These are phyloP conservation scores for Harpegnathos saltator DNA, from an alignment of 1,140 invertebrate genomes.

Conservation along the genomic window DNA sequence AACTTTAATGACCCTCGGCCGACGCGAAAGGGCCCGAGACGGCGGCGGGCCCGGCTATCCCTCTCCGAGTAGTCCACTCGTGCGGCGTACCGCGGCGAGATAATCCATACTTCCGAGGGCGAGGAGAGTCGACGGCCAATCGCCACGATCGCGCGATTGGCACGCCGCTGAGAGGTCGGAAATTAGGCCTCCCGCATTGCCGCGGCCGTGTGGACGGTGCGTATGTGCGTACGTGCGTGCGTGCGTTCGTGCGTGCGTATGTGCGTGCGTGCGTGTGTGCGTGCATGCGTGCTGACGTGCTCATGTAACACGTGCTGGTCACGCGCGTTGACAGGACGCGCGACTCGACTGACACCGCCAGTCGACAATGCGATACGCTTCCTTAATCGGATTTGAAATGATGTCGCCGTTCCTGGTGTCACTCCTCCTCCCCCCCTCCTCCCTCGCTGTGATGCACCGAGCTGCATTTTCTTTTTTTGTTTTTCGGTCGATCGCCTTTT, in stretches of 20 bases:
- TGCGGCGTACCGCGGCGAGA: conserved; percentile 60
- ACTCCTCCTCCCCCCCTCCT: too few species aligned
- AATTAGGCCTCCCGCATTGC: conserved; percentile 49
- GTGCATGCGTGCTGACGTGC: not conserved
- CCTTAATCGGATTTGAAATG: too few species aligned
- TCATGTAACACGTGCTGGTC: too few species aligned
- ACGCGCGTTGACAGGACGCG: conserved; percentile 37
- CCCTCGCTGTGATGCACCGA: too few species aligned
- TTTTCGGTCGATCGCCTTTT: too few species aligned
- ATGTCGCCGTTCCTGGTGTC: too few species aligned
- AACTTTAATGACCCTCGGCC: conserved; percentile 76
- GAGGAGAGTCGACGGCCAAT: conserved; percentile 59
- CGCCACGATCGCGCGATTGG: conserved; percentile 39
- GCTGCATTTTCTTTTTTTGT: too few species aligned
- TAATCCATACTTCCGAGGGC: conserved; percentile 67
- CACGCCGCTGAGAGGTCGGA: conserved; percentile 50
- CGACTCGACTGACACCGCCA: conserved; percentile 36
- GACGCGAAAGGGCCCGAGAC: conserved; percentile 15
- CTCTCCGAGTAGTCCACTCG: conserved; percentile 49
- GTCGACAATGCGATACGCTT: conserved; percentile 40
- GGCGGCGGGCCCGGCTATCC: not conserved
- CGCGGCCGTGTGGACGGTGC: not conserved
- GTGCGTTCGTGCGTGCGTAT: not conserved
- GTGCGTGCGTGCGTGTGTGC: not conserved
- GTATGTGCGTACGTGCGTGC: not conserved